Percentiles rank a stretch among this genome's conserved stretches.
Conservation (phyloP, 2,888 invertebrate species). For the Oxytorus armatus region DNA sequence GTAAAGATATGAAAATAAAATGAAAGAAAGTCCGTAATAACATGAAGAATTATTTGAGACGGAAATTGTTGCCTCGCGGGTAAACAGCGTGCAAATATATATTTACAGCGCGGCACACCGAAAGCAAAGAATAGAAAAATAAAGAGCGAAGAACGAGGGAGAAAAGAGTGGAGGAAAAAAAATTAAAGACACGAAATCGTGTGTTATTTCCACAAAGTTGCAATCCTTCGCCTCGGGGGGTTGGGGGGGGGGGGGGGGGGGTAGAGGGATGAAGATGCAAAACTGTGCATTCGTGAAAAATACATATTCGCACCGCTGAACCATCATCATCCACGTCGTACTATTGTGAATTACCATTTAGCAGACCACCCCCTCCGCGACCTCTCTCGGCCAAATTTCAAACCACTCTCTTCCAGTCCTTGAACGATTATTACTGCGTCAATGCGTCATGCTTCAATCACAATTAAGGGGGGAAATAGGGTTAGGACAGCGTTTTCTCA, state of each 20-base stretch:
- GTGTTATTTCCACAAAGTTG: constrained; percentile 32
- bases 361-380: background rate
- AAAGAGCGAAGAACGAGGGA: no score
- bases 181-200: constrained; percentile 2
- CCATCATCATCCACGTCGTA: background rate
- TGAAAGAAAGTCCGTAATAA: constrained; percentile 28
- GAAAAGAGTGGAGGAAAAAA: no score
- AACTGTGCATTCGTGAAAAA: constrained; percentile 16
- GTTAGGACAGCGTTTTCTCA: no score
- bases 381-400: no score
- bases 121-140: constrained; percentile 1
- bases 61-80: constrained; percentile 22
- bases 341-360: background rate
- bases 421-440: no score
- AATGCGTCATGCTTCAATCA: no score
- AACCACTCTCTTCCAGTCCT: no score
- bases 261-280: no score
- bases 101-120: background rate
- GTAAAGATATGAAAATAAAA: constrained; percentile 22
- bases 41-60: constrained; percentile 8
- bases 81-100: constrained; percentile 37
- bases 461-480: no score
- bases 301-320: constrained; percentile 15
- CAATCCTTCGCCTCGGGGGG: constrained; percentile 14
- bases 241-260: no score